phyloP scores from a whole-genome alignment of 1,140 invertebrate species.

The Pararge aegeria region DNA sequence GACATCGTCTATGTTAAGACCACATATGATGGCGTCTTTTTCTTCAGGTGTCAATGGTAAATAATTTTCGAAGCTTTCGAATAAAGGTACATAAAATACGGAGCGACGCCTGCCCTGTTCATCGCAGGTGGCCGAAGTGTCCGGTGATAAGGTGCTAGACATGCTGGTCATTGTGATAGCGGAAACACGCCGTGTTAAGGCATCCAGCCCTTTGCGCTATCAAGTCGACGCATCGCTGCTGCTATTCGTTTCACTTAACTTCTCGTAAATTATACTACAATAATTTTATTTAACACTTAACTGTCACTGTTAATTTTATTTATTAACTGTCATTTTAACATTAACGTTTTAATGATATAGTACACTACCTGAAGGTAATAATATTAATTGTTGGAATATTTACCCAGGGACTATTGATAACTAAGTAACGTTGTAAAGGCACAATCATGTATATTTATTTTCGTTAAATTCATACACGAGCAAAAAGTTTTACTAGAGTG shows the following conservation, averaged over 20 bases:
- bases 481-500: background rate
- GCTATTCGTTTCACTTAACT: slow-evolving; percentile 55
- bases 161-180: slow-evolving; percentile 46
- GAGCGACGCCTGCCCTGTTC: slow-evolving; percentile 78
- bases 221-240: slow-evolving; percentile 49
- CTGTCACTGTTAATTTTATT: slow-evolving; percentile 27
- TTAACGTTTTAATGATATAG: background rate
- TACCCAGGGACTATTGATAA: background rate
- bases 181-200: slow-evolving; percentile 66
- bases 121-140: slow-evolving; percentile 53
- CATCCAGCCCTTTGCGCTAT: slow-evolving; percentile 39
- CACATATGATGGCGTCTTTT: slow-evolving; percentile 69
- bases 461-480: background rate
- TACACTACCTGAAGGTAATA: background rate
- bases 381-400: slow-evolving; percentile 38
- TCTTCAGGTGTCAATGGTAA: slow-evolving; percentile 68
- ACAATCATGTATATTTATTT: background rate
- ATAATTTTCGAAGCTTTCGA: slow-evolving; percentile 78
- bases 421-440: background rate
- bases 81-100: slow-evolving; percentile 82
- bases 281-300: slow-evolving; percentile 44
- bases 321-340: slow-evolving; percentile 11
- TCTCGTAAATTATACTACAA: slow-evolving; percentile 33
- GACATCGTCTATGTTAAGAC: slow-evolving; percentile 44
- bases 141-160: slow-evolving; percentile 56